Evolutionary conservation across 1,140 invertebrate genomes (phyloP), one percentile per base, ranked within the genome.

Genomic region (Anoplolepis gracilipes): DNA sequence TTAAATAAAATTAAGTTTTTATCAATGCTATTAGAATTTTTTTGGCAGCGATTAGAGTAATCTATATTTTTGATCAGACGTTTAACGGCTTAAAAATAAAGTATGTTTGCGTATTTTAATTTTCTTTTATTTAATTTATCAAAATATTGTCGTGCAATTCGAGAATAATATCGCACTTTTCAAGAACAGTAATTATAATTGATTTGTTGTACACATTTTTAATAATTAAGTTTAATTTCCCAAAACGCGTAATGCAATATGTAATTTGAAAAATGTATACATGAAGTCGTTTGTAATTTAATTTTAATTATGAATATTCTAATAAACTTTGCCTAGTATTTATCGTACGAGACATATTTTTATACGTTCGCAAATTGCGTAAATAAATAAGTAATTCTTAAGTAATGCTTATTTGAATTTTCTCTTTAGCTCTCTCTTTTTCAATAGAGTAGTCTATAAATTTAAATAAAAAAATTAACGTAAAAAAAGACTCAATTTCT

Each of bases 221-320:
- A 10, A 5, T 46, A 73, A 82, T 84, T 75, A 61, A 33, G 76
- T 84, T 76, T 33, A 49, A 62, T 76, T 62, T 84, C 39, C 39
- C 30, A 55, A 33, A 61, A 1, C 5, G 28, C 55, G 19, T 61
- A 22, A 49, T 36, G 55, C n/a, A 46, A 73, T 11, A 49, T 28
- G 72, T 11, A 22, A 42, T 62, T 75, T 19, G 30, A 39, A 75
- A 75, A 84, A 33, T 59, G 13, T 46, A 46, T 28, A 30, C n/a
- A 11, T 30, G 55, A 70, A 70, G 4, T 1, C 16, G 13, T 6
- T 16, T 36, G 53, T 28, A 5, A 22, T 13, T 36, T 22, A 36
- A 13, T 25, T 42, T 81, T 28, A 30, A 6, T 67, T 57, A 69
- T 13, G 22, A 36, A 72, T 46, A 46, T 6, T 28, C 13, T 1